These are phyloP conservation scores for Merluccius polli DNA, from an alignment of 2,797 vertebrate species.

Conservation along the genomic window DNA sequence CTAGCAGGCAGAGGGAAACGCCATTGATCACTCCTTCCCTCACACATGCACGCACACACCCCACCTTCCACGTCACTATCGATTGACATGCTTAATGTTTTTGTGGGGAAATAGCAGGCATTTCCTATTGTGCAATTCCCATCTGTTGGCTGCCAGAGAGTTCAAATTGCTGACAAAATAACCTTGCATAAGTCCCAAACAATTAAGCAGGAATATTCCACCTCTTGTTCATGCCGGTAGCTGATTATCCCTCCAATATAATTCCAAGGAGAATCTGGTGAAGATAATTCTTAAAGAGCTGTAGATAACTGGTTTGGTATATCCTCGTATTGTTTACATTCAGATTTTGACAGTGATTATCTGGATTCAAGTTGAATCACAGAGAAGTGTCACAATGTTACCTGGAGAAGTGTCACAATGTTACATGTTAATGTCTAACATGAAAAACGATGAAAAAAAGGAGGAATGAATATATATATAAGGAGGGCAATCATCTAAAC, in stretches of 20 bases:
- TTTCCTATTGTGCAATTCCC: constrained; percentile 65
- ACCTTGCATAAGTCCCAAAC: constrained; percentile 32
- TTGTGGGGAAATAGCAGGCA: constrained; percentile 61
- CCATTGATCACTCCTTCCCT: constrained; percentile 80
- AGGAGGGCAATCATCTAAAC: background rate
- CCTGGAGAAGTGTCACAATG: background rate
- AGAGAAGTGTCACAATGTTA: background rate
- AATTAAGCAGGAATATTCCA: background rate
- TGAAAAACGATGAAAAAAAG: background rate
- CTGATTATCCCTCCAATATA: background rate
- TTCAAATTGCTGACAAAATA: constrained; percentile 43
- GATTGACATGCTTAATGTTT: constrained; percentile 74
- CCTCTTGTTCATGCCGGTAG: background rate
- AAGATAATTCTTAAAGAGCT: background rate
- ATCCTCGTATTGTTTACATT: background rate
- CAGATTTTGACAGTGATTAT: background rate
- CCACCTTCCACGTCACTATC: constrained; percentile 73
- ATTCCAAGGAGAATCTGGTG: background rate
- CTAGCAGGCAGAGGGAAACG: constrained; percentile 74
- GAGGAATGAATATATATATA: background rate
- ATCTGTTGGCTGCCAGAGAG: constrained; percentile 40
- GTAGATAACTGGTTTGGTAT: background rate
- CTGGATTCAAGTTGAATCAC: background rate
- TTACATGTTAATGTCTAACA: background rate
- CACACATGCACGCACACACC: constrained; percentile 75